Evolutionary conservation across 2,113 vertebrate genomes (phyloP).

Genomic region (Shinisaurus crocodilurus): DNA sequence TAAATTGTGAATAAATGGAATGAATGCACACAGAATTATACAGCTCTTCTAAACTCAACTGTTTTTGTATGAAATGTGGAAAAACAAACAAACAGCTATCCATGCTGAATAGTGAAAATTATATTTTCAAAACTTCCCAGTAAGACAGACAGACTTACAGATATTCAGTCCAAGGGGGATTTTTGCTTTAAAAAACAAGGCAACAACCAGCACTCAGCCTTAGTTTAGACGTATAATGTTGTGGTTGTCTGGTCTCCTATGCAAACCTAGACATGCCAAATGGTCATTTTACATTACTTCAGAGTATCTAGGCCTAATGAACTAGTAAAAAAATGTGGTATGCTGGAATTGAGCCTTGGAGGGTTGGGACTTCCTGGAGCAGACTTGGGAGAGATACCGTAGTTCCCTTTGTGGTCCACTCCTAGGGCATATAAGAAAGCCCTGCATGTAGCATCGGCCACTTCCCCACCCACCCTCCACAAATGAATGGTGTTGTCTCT

Average conservation of each 20-base stretch:
- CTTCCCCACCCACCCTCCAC: too few species aligned
- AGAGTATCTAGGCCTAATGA: neutral
- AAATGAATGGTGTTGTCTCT: too few species aligned
- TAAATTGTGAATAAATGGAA: neutral
- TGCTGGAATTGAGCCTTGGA: too few species aligned
- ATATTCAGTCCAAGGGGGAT: neutral
- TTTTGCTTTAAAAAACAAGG: neutral
- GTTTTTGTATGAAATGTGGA: neutral
- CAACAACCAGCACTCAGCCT: neutral
- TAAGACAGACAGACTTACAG: neutral
- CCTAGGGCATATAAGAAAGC: too few species aligned
- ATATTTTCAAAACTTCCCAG: neutral
- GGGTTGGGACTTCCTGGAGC: too few species aligned
- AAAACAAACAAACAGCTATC: neutral
- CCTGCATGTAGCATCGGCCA: too few species aligned
- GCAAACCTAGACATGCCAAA: neutral
- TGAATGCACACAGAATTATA: neutral
- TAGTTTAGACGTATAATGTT: neutral
- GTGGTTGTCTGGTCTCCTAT: too few species aligned
- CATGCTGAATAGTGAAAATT: neutral
- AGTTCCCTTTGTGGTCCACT: too few species aligned
- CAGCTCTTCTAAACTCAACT: neutral
- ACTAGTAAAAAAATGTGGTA: neutral
- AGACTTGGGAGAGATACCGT: too few species aligned
- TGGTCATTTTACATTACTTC: neutral